These are phyloP conservation scores for Camptogramma bilineatum DNA, from an alignment of 2,888 invertebrate species.

Conservation along the genomic window DNA sequence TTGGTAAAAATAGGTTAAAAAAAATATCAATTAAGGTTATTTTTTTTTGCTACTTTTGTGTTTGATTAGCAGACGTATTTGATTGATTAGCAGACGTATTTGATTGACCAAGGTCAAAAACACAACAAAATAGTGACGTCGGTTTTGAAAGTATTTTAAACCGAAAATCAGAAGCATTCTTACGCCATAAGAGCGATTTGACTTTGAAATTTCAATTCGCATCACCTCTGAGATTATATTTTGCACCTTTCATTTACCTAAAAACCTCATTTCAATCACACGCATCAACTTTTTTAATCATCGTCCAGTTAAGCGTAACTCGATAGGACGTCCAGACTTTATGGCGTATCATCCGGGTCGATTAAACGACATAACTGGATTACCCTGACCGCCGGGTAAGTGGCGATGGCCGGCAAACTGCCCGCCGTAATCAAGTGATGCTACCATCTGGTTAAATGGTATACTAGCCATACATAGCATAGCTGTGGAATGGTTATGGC, in stretches of 20 bases:
- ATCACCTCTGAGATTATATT: background rate
- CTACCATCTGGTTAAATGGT: constrained; percentile 8
- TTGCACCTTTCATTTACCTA: background rate
- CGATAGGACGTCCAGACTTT: constrained; percentile 58
- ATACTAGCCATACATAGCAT: background rate
- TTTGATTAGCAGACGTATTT: too few species aligned
- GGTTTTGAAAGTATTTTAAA: too few species aligned
- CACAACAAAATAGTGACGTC: too few species aligned
- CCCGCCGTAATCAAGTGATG: constrained; percentile 57
- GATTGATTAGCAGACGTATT: too few species aligned
- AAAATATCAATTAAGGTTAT: too few species aligned
- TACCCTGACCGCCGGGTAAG: constrained; percentile 75
- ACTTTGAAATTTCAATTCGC: too few species aligned
- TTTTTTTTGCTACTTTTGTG: too few species aligned
- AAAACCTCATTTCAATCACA: constrained; percentile 11
- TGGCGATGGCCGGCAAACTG: constrained; percentile 64
- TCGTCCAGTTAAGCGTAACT: constrained; percentile 39
- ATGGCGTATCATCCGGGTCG: constrained; percentile 67
- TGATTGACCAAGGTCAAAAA: too few species aligned
- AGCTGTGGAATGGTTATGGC: background rate
- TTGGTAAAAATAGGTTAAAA: too few species aligned
- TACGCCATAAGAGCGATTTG: too few species aligned
- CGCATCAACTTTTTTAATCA: constrained; percentile 31
- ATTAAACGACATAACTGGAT: constrained; percentile 77
- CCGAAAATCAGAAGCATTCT: too few species aligned